Percentiles rank a stretch among this genome's conserved stretches.
phyloP scores from a whole-genome alignment of 2,797 vertebrate genomes.

The Crax fasciolata region DNA sequence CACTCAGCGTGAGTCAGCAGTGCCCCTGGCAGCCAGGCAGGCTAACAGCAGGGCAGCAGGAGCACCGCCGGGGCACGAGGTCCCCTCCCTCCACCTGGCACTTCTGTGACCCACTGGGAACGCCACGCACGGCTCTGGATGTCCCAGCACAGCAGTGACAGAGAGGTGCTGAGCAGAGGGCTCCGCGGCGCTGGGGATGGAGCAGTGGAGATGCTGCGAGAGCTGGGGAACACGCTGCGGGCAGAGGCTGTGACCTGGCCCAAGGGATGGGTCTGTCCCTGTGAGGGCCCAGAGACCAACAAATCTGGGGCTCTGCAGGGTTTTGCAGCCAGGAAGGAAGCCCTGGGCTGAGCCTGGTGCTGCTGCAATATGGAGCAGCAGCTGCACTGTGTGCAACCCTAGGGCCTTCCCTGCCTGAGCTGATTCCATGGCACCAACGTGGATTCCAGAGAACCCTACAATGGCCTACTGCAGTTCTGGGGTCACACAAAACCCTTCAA shows the following conservation, averaged over 20 bases:
- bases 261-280: neutral
- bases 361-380: neutral
- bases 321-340: neutral
- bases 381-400: neutral
- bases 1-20: neutral
- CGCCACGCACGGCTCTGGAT: neutral
- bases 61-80: neutral
- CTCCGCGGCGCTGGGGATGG: neutral
- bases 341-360: neutral
- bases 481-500: neutral
- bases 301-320: neutral
- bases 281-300: neutral
- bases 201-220: neutral
- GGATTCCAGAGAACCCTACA: neutral
- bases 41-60: neutral
- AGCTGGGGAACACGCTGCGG: neutral
- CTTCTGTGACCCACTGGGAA: neutral
- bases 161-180: neutral
- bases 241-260: neutral
- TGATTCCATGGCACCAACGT: neutral
- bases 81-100: fast-evolving
- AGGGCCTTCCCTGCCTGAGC: neutral
- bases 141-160: neutral
- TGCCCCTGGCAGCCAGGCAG: neutral
- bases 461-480: neutral